Conservation (phyloP, 2,113 vertebrate species). For the Elephas maximus region DNA sequence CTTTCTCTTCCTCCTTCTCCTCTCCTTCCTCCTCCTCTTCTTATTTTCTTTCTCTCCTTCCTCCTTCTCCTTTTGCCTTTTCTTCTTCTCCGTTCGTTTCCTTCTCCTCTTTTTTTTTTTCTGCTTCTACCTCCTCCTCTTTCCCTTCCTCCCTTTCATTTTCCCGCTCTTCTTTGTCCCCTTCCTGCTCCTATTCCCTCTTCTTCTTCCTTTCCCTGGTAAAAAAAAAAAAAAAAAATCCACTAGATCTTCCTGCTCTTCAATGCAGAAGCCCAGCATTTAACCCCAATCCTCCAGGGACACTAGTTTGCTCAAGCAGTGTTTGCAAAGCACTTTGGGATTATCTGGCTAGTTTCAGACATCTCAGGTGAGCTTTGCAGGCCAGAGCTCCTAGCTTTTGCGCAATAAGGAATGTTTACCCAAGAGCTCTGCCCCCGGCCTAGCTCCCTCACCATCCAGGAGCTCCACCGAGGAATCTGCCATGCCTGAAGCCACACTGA, state of each 20-base stretch:
- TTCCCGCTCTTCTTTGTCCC: too few species aligned
- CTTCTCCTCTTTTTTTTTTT: background rate
- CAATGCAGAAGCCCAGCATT: constrained; percentile 15
- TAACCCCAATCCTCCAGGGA: constrained; percentile 47
- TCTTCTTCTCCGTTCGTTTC: too few species aligned
- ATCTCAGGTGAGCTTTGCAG: background rate
- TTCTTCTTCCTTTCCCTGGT: background rate
- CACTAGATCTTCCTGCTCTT: background rate
- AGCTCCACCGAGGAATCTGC: background rate
- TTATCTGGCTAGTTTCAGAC: background rate
- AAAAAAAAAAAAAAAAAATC: background rate
- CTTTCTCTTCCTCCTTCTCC: fast-evolving
- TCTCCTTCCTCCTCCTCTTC: too few species aligned
- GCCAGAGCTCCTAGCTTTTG: background rate
- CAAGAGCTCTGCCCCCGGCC: background rate
- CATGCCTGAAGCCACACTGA: fast-evolving
- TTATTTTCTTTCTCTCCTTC: fast-evolving
- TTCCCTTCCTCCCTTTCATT: fast-evolving
- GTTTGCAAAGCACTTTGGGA: constrained; percentile 55
- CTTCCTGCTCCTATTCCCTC: background rate
- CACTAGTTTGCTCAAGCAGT: background rate
- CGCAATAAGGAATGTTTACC: background rate
- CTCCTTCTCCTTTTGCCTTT: background rate
- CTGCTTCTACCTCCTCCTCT: background rate
- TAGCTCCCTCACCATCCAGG: background rate